Evolutionary conservation across 1,140 invertebrate species (phyloP), one percentile per base, ranked within the genome.

Genomic region (Drosophila prosaltans): DNA sequence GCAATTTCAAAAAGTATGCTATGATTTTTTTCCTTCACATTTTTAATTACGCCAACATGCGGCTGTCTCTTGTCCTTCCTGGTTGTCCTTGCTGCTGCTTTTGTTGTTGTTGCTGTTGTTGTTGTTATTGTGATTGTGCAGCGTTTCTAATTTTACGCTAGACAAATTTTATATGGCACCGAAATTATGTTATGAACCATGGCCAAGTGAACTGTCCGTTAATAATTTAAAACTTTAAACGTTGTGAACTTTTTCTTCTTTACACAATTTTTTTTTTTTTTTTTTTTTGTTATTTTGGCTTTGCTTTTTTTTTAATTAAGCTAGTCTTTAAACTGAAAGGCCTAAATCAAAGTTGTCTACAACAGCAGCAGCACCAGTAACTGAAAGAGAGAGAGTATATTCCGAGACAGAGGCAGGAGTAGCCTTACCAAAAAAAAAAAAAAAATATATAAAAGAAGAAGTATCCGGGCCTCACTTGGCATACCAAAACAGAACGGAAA

Each of bases 121-220:
- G 48, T 61, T 59, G 54, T 69, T 65, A 65, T 69, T 77, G 71
- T 80, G 69, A 65, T 65, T 71, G 72, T 72, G 80, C 83, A 76
- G 83, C 84, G 64, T 88, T 88, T 88, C 83, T 88, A 88, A 88
- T 88, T 88, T 88, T 88, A 88, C 83, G 83, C 83, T 89, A 83
- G 80, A 88, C 73, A 67, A 89, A 77, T 88, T 88, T 88, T 88
- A 88, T 88, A 88, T 88, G 84, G 89, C 83, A 51, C 45, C 45
- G 88, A 77, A 88, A 88, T 88, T 88, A 88, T 88, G 80, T 89
- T 83, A 88, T 89, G 78, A 80, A 67, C 65, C 74, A 63, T 71
- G 78, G 78, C 74, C 70, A 70, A 70, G 79, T 66, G 78, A 60
- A 82, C 66, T 77, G 75, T 73, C 69, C 72, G 75, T 69, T 83